Evolutionary conservation across 1,140 invertebrate species (phyloP).

Genomic region (Tetramorium alpestre): DNA sequence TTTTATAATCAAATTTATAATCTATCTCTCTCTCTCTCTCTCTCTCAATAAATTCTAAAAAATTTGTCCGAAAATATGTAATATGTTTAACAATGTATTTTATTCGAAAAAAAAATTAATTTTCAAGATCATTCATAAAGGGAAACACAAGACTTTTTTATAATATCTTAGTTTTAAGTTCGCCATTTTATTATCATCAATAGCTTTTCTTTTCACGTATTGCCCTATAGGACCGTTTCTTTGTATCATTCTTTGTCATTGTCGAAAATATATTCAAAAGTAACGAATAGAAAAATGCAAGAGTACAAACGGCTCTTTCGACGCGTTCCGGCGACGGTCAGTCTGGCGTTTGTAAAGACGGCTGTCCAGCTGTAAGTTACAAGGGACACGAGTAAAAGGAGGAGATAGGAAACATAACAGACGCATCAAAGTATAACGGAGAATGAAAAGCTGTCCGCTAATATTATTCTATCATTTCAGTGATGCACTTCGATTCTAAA

Average conservation of each 20-base stretch:
- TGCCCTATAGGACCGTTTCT: not conserved
- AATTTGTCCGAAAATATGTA: not conserved
- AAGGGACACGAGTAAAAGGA: not conserved
- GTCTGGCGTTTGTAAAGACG: slow-evolving; percentile 56
- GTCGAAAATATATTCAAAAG: not conserved
- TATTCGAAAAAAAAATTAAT: not conserved
- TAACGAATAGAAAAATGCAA: slow-evolving; percentile 29
- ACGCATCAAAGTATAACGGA: not conserved
- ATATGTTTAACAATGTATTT: not conserved
- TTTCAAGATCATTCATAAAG: not conserved
- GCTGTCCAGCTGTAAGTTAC: slow-evolving; percentile 39
- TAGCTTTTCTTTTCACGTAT: not conserved
- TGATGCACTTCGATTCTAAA: not conserved
- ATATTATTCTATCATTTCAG: slow-evolving; percentile 8
- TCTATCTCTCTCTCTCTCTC: too few species aligned
- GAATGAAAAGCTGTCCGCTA: slow-evolving; percentile 1
- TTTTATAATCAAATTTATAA: not conserved
- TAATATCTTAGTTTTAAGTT: not conserved
- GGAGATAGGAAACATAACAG: not conserved
- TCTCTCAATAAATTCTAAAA: not conserved
- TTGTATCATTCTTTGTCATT: not conserved
- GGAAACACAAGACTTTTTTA: not conserved
- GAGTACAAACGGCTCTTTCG: not conserved
- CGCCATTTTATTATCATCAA: not conserved
- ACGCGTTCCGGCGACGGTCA: not conserved